These are phyloP conservation scores for Tadarida brasiliensis DNA, from an alignment of 2,797 vertebrate species.

Conservation along the genomic window DNA sequence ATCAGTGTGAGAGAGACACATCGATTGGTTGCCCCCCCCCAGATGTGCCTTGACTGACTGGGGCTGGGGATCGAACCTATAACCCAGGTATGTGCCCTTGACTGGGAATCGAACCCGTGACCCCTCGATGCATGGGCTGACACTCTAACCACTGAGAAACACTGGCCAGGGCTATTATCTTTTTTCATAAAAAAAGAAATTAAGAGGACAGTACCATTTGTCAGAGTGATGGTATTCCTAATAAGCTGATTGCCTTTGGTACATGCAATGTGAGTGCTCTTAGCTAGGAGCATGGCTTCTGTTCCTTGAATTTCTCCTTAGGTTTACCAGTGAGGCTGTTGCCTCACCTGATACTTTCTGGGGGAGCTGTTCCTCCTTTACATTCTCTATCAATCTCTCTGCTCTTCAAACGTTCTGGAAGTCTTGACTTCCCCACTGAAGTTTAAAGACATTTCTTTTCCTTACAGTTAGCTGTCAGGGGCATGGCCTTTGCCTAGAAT, in stretches of 20 bases:
- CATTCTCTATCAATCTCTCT: neutral
- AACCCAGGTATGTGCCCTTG: no score
- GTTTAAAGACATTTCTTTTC: slow-evolving; percentile 34
- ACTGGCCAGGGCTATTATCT: neutral
- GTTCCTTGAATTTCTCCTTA: slow-evolving; percentile 67
- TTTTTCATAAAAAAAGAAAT: slow-evolving; percentile 64
- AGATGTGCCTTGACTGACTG: no score
- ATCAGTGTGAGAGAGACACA: no score
- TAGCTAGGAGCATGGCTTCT: no score
- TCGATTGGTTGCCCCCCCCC: no score
- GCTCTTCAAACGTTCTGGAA: slow-evolving; percentile 43
- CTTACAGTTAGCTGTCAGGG: neutral
- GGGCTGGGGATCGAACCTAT: no score
- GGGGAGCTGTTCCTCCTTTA: neutral
- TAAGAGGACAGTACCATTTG: slow-evolving; percentile 69
- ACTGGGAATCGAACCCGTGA: no score
- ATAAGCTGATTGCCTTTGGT: slow-evolving; percentile 77
- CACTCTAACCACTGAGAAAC: no score
- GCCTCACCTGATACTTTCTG: neutral
- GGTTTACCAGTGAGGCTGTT: neutral
- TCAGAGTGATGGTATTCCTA: slow-evolving; percentile 71
- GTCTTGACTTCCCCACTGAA: neutral
- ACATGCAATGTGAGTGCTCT: slow-evolving; percentile 14
- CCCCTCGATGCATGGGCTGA: no score
- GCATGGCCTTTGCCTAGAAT: neutral